Evolutionary conservation across 2,113 vertebrate species (phyloP).

Genomic region (Anthoscopus minutus): DNA sequence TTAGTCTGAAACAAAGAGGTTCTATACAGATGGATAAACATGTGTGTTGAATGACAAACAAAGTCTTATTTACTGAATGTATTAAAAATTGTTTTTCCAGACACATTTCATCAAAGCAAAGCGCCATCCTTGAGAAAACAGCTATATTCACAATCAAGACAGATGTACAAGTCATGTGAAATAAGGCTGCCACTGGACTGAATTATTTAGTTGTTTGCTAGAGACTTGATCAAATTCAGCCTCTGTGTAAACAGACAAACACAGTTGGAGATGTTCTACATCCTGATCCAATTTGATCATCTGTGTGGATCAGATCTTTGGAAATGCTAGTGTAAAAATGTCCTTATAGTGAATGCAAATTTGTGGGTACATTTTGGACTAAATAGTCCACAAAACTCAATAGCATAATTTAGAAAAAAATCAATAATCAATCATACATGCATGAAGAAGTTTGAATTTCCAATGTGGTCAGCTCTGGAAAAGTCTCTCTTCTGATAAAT

Average conservation of each 20-base stretch:
- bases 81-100: conserved; percentile 56
- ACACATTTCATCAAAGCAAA: conserved; percentile 51
- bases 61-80: conserved; percentile 45
- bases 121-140: neutral
- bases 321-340: neutral
- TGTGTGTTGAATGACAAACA: conserved; percentile 21
- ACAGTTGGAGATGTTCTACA: neutral
- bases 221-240: conserved; percentile 36
- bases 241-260: conserved; percentile 2
- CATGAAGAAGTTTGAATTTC: neutral
- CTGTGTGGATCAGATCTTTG: neutral
- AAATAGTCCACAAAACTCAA: neutral
- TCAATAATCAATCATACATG: neutral
- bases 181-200: conserved; percentile 33
- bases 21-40: conserved; percentile 19
- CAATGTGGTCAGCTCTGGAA: neutral
- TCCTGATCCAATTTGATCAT: neutral
- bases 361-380: neutral
- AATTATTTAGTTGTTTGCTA: conserved; percentile 62
- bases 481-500: neutral
- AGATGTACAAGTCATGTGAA: conserved; percentile 46
- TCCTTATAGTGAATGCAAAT: neutral
- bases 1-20: conserved; percentile 40
- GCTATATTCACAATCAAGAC: conserved; percentile 31
- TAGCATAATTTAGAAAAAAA: neutral